Evolutionary conservation across 2,797 vertebrate genomes (phyloP).

Genomic region (Anomalospiza imberbis): DNA sequence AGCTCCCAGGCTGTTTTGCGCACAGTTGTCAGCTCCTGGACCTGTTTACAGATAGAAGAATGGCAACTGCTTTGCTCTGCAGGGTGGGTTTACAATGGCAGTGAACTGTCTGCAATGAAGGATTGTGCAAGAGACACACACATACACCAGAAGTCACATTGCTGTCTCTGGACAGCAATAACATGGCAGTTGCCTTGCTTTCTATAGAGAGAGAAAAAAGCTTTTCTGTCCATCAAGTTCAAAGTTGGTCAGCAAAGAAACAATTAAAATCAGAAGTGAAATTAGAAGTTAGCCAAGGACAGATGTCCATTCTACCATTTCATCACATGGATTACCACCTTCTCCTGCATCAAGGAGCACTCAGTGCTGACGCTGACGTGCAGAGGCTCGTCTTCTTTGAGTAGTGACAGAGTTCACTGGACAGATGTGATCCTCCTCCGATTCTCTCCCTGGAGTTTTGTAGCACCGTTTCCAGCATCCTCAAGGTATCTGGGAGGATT

Average conservation of each 20-base stretch:
- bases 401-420: not conserved
- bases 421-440: not conserved
- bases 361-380: not conserved
- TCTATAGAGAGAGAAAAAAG: not conserved
- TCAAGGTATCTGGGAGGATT: not conserved
- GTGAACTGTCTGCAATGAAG: slow-evolving; percentile 72
- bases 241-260: not conserved
- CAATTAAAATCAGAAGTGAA: not conserved
- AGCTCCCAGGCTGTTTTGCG: not conserved
- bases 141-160: not conserved
- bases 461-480: not conserved
- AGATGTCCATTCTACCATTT: not conserved
- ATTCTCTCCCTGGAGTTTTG: not conserved
- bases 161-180: slow-evolving; percentile 51
- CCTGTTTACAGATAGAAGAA: not conserved
- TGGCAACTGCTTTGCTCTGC: not conserved
- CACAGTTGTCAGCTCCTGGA: not conserved
- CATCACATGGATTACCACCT: slow-evolving; percentile 10
- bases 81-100: not conserved
- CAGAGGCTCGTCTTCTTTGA: slow-evolving; percentile 3
- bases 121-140: slow-evolving; percentile 20
- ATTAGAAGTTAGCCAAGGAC: not conserved
- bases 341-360: not conserved
- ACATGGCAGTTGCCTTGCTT: not conserved
- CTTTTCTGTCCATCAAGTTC: not conserved